Conservation (phyloP, 2,797 vertebrate genomes). For the Enteromius argenteus region DNA sequence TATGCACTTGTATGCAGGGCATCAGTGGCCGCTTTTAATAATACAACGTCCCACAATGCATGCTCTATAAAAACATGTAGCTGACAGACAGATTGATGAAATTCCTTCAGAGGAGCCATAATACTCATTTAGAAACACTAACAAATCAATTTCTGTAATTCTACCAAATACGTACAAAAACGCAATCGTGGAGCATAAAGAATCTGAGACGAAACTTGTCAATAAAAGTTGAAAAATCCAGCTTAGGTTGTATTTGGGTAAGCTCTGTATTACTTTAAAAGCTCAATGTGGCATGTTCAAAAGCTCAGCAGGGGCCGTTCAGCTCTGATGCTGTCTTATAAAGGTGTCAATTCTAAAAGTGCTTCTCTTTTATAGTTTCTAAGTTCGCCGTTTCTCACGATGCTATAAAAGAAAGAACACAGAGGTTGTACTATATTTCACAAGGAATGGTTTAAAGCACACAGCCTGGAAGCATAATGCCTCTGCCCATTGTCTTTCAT, state of each 20-base stretch:
- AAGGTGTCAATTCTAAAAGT: slow-evolving; percentile 49
- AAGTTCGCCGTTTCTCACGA: slow-evolving; percentile 20
- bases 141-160: slow-evolving; percentile 32
- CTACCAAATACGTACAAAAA: slow-evolving; percentile 1
- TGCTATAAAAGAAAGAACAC: slow-evolving; percentile 30
- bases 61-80: slow-evolving; percentile 22
- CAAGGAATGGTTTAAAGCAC: slow-evolving; percentile 16
- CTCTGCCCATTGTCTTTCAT: slow-evolving; percentile 28
- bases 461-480: neutral
- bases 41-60: slow-evolving; percentile 57
- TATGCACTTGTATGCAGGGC: neutral
- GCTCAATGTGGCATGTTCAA: slow-evolving; percentile 42
- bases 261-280: slow-evolving; percentile 45
- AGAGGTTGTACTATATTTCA: slow-evolving; percentile 30
- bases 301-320: slow-evolving; percentile 32
- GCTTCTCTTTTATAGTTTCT: slow-evolving; percentile 25
- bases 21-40: neutral
- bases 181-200: neutral
- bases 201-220: slow-evolving; percentile 46
- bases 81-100: slow-evolving; percentile 31
- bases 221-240: slow-evolving; percentile 57
- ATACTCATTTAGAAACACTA: slow-evolving; percentile 43
- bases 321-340: slow-evolving; percentile 51
- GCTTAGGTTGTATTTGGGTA: slow-evolving; percentile 26
- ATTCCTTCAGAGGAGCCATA: slow-evolving; percentile 6